Evolutionary conservation across 2,888 invertebrate species (phyloP), one percentile per base, ranked within the genome.

Genomic region (Flexamia atlantica): DNA sequence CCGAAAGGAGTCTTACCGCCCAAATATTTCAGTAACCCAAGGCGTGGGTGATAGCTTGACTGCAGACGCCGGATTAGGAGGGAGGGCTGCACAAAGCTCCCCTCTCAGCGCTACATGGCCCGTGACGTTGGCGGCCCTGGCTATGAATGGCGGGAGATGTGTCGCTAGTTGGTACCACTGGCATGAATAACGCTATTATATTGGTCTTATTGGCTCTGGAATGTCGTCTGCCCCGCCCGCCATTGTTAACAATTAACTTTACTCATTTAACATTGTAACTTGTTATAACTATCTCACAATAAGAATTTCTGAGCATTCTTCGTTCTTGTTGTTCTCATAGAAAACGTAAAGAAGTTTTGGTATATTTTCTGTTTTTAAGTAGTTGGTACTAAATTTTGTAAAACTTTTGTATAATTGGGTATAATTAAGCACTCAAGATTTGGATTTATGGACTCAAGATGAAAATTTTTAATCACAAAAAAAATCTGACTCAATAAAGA

Each of bases 121-220:
- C 64, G 64, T 64, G 30, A 30, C 64, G 64, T 64, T 64, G 64
- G 64, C 64, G 25, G 64, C 64, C 28, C 64, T 64, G 64, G 5
- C 64, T 64, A 64, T 64, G 64, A 64, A 64, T 64, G 64, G 64
- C 53, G 53, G 53, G 53, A 53, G 53, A 53, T 23, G 53, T 53
- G 20, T 46, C n/a, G 46, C 12, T 57, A n/a, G 57, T 64, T 64
- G 64, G 64, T 64, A 64, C 28, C 64, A 64, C 64, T 64, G 64
- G 17, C 64, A 64, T 64, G 64, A 64, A 64, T 64, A 30, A 64
- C 64, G 28, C 30, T 28, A 28, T 30, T 64, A 64, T 30, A 64
- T 64, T 64, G 64, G 64, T 30, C 64, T 64, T 64, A 64, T 64
- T 64, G 64, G 64, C 64, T 17, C 30, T 64, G 64, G 64, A 64